These are phyloP conservation scores for Carassius carassius DNA, from an alignment of 2,113 vertebrate genomes.

Conservation along the genomic window DNA sequence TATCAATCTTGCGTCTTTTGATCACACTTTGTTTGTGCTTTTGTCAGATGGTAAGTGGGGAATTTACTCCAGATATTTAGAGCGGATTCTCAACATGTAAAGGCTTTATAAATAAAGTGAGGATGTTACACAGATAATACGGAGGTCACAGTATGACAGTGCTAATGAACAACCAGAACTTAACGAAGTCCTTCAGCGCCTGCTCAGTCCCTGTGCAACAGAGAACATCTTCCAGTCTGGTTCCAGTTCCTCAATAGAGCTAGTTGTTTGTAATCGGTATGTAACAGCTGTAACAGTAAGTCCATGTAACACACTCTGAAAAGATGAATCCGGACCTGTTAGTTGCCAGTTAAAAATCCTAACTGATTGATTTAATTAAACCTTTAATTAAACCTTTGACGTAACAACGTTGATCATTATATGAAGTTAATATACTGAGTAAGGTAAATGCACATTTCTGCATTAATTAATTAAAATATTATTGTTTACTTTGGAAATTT, in stretches of 20 bases:
- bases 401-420: not conserved
- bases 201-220: not conserved
- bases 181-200: no score
- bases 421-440: not conserved
- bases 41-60: conserved; percentile 66
- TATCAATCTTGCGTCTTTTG: conserved; percentile 69
- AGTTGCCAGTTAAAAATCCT: not conserved
- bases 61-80: conserved; percentile 54
- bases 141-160: conserved; percentile 65
- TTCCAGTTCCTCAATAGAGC: not conserved
- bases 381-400: not conserved
- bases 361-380: not conserved
- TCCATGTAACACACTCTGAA: no score
- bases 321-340: no score
- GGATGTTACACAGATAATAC: conserved; percentile 56
- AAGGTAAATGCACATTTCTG: no score
- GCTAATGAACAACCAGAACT: not conserved
- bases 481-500: no score
- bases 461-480: no score
- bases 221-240: not conserved
- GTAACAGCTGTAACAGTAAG: no score
- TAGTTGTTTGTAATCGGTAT: not conserved
- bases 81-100: conserved; percentile 60
- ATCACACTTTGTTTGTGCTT: conserved; percentile 61
- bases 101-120: conserved; percentile 48